These are phyloP conservation scores for Crotalus tigris DNA, from an alignment of 2,113 vertebrate species.

Conservation along the genomic window DNA sequence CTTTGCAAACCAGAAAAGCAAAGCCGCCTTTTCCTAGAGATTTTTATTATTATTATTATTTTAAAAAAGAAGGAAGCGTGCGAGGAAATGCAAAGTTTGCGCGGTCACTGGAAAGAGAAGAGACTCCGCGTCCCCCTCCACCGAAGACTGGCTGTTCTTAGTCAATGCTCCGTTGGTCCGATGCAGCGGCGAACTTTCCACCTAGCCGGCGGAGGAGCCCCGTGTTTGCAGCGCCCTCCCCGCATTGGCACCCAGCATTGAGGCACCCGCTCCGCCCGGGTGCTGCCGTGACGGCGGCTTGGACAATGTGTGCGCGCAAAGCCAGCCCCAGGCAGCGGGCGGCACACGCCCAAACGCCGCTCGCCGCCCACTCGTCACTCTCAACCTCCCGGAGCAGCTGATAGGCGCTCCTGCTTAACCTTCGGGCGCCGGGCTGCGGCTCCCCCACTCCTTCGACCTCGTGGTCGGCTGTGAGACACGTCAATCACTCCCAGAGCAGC, in stretches of 20 bases:
- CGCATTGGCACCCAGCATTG: slow-evolving; percentile 54
- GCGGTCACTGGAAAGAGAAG: neutral
- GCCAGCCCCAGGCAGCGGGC: neutral
- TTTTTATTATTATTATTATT: neutral
- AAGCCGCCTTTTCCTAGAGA: neutral
- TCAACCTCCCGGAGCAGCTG: slow-evolving; percentile 11
- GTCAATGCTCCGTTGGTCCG: slow-evolving; percentile 36
- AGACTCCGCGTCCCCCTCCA: neutral
- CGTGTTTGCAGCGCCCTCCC: slow-evolving; percentile 49
- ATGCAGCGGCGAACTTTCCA: slow-evolving; percentile 47
- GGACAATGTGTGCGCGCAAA: slow-evolving; percentile 29
- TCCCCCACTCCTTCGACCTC: slow-evolving; percentile 18
- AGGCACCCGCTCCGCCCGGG: neutral
- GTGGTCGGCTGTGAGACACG: slow-evolving; percentile 25
- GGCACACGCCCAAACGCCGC: slow-evolving; percentile 28
- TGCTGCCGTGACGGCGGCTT: slow-evolving; percentile 5
- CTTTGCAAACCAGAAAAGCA: neutral
- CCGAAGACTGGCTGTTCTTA: neutral
- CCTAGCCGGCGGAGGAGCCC: slow-evolving; percentile 51
- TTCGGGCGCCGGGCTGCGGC: neutral
- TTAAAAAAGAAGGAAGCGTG: neutral
- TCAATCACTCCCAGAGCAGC: slow-evolving; percentile 20
- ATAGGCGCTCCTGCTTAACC: slow-evolving; percentile 26
- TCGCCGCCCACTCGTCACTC: slow-evolving; percentile 24
- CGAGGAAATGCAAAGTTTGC: slow-evolving; percentile 35